Evolutionary conservation across 2,113 vertebrate species (phyloP), one percentile per base, ranked within the genome.

Genomic region (Australoheros scitulus): DNA sequence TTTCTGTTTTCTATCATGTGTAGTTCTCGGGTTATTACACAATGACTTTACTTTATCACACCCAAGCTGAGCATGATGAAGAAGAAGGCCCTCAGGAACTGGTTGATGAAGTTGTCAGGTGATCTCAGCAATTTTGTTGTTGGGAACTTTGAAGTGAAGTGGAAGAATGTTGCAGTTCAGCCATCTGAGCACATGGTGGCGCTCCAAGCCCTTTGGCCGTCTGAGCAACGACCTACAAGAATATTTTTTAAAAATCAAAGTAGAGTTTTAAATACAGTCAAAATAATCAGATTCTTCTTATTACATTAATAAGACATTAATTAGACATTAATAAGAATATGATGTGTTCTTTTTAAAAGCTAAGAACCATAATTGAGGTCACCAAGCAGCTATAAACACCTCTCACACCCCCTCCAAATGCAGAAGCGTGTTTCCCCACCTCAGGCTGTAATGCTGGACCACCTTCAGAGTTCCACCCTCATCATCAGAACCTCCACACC

Each of bases 231-330:
- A 4, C 4, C 75, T 74, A 20, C 50, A 3, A 3, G 15, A 1
- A 61, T 17, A 68, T 29, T 9, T 7, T 0, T 7, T n/a, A 50
- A 9, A 20, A 50, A n/a, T 1, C 1, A 32, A 17, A 72, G 65
- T 5, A 52, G 2, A 57, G 55, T 72, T 34, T 52, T 8, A 6
- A 72, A 0, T 10, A 8, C 0, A 32, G 11, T 1, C 43, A 26
- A 26, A 2, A 3, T 5, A 50, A 68, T 50, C 43, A 50, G 65
- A 13, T 7, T 13, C 29, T 65, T 11, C 29, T 29, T 29, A 29
- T 5, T n/a, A n/a, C 20, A 24, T 32, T 70, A 52, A 32, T 32
- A 52, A 13, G 26, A 3, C 20, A 24, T 32, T 70, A 52, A 32
- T 32, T 32, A 13, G 26, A 3, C 20, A 24, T 32, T 70, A 52